Conservation (phyloP, 2,113 vertebrate species). For the Paracanthobrama guichenoti region DNA sequence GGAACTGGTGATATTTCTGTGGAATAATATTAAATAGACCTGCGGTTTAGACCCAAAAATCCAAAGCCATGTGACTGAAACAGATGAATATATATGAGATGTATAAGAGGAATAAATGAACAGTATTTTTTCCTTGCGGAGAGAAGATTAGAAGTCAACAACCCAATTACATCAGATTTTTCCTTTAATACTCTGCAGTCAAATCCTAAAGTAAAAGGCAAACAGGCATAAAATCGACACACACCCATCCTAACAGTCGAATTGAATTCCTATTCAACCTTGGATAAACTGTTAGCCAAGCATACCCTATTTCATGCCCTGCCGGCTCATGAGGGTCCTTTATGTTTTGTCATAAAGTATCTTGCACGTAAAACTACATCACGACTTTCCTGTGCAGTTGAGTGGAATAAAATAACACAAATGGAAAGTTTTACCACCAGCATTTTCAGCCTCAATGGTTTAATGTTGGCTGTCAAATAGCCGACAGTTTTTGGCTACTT, state of each 20-base stretch:
- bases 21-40: background rate
- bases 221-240: constrained; percentile 55
- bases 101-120: background rate
- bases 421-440: constrained; percentile 34
- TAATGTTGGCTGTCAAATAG: constrained; percentile 31
- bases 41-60: background rate
- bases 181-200: constrained; percentile 9
- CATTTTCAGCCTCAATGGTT: constrained; percentile 26
- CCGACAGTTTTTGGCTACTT: background rate
- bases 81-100: background rate
- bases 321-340: constrained; percentile 47
- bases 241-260: constrained; percentile 48
- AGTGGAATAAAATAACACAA: constrained; percentile 31
- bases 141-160: background rate
- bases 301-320: constrained; percentile 60
- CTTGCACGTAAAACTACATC: constrained; percentile 46
- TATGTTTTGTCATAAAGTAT: constrained; percentile 50
- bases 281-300: constrained; percentile 49
- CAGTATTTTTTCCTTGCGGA: background rate
- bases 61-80: background rate
- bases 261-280: constrained; percentile 57
- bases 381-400: constrained; percentile 16
- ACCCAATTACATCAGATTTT: constrained; percentile 31
- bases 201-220: constrained; percentile 47
- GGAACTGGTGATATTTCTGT: background rate